Base-by-base conservation (phyloP, 2,888 invertebrate genomes). In the Meliscaeva auricollis region DNA sequence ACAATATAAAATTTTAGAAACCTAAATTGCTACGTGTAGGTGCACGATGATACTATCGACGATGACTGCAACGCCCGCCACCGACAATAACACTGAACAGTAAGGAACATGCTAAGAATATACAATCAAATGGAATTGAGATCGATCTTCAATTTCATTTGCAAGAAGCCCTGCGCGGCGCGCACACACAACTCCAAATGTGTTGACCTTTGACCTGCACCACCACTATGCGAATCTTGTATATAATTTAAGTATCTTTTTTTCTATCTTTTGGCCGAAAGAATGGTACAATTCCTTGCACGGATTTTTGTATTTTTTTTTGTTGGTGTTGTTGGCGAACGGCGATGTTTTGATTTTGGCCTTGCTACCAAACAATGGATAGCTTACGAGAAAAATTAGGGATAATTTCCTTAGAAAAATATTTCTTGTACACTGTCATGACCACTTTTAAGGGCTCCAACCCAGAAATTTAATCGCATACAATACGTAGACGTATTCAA, bases 191-290 rank as follows among this genome's bases (percentile, higher is more conserved):
- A 66, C 68, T 84, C 66, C 76, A 81, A 81, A 74, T 81, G 81
- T 77, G 76, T 73, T 85, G 77, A 64, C 85, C 85, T 85, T 76
- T 85, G 85, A 85, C 81, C 85, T 15, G 50, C 30, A 52, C 3
- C 30, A 52, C 3, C 15, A 56, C 11, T 11, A 1, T 44, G 30
- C 30, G 32, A 17, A 46, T 66, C n/a, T 35, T 20, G n/a, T n/a
- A 9, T 38, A 13, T 41, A 9, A 22, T 41, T 44, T 62, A n/a
- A 22, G 50, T 75, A 64, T 52, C 52, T 50, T 54, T 62, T 62
- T 50, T 46, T 64, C 68, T 62, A n/a, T 44, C 22, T 75, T 44
- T 58, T 22, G 32, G 20, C 30, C 50, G 56, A 58, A 32, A 41
- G 48, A 69, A 54, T 26, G 62, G 54, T 76, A 76, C 69, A 73